Percentiles rank a stretch among this genome's conserved stretches.
phyloP scores from a whole-genome alignment of 2,888 invertebrate genomes.

The Drosophila longiperda region DNA sequence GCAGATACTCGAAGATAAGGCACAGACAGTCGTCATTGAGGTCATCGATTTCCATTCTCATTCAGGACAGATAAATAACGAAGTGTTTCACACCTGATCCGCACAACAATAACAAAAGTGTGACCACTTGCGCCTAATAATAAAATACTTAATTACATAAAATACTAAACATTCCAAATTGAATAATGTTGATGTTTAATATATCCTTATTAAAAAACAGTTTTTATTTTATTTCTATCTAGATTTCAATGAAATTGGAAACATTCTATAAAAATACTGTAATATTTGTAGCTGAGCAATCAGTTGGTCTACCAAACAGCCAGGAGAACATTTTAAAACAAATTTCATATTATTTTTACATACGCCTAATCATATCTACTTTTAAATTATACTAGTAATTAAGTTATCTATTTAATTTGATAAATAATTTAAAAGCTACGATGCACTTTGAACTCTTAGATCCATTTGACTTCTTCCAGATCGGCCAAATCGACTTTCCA shows the following conservation, averaged over 20 bases:
- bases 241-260: not conserved
- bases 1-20: slow-evolving; percentile 58
- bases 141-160: not conserved
- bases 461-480: slow-evolving; percentile 62
- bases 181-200: not conserved
- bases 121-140: not conserved
- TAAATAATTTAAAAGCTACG: not conserved
- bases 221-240: not conserved
- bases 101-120: not conserved
- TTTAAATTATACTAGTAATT: not conserved
- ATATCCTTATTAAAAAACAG: not conserved
- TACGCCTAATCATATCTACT: not conserved
- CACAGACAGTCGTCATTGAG: slow-evolving; percentile 68
- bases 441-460: slow-evolving; percentile 49
- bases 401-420: not conserved
- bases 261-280: not conserved
- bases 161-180: not conserved
- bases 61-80: slow-evolving; percentile 17
- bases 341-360: not conserved
- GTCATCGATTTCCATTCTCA: slow-evolving; percentile 56
- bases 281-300: not conserved
- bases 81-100: slow-evolving; percentile 3
- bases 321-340: not conserved
- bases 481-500: slow-evolving; percentile 81
- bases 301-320: not conserved